A percentile compares a stretch with the other conserved stretches of the same genome.
These are phyloP conservation scores for Ferdinandea cuprea DNA, from an alignment of 2,888 invertebrate genomes.

Conservation along the genomic window DNA sequence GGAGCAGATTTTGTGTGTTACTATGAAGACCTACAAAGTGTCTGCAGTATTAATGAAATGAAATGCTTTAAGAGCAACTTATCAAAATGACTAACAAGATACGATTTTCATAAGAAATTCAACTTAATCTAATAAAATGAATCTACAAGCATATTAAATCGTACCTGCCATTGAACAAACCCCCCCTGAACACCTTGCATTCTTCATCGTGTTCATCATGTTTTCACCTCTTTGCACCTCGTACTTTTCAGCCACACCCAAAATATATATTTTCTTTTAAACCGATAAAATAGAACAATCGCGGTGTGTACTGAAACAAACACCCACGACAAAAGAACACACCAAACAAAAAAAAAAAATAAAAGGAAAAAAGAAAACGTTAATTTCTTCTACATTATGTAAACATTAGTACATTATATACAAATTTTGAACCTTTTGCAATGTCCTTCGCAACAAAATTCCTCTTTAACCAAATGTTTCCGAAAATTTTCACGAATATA, in stretches of 20 bases:
- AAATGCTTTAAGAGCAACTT: too few species aligned
- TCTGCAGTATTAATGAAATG: too few species aligned
- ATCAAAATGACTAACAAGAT: too few species aligned
- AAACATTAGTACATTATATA: conserved; percentile 29
- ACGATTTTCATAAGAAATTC: too few species aligned
- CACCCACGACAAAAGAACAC: conserved; percentile 52
- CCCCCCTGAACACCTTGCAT: not conserved
- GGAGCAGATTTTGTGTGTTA: too few species aligned
- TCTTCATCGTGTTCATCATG: conserved; percentile 5
- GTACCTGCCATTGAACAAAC: not conserved
- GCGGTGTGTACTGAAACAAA: conserved; percentile 57
- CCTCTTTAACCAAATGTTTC: conserved; percentile 73
- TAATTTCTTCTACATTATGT: conserved; percentile 52
- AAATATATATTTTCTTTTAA: conserved; percentile 71
- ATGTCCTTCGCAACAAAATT: conserved; percentile 74
- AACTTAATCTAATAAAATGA: not conserved
- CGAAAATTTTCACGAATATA: conserved; percentile 69
- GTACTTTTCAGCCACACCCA: conserved; percentile 71
- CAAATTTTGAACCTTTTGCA: conserved; percentile 67
- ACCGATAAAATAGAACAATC: conserved; percentile 68
- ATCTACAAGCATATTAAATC: not conserved
- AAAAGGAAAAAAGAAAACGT: conserved; percentile 48
- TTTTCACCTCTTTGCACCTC: conserved; percentile 46
- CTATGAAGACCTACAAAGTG: too few species aligned
- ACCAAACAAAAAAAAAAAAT: too few species aligned